phyloP scores from a whole-genome alignment of 1,140 invertebrate genomes.

The Tetragonula clypearis region DNA sequence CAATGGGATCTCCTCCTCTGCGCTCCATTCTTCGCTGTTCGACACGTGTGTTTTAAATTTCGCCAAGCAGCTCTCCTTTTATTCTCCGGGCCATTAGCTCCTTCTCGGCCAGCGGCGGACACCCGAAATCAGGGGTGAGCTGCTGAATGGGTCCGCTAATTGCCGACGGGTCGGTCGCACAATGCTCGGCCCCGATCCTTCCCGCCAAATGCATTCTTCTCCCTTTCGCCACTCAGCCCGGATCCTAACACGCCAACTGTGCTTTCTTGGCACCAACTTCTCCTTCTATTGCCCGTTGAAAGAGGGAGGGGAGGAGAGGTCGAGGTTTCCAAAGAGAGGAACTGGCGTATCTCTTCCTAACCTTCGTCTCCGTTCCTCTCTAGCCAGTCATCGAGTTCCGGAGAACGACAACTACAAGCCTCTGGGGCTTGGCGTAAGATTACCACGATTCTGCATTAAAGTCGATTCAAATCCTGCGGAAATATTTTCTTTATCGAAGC shows the following conservation, averaged over 20 bases:
- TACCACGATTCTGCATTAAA: constrained; percentile 57
- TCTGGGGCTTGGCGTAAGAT: constrained; percentile 38
- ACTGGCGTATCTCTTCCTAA: not conserved
- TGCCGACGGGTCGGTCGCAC: constrained; percentile 65
- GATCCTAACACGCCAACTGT: constrained; percentile 36
- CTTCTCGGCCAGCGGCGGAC: not conserved
- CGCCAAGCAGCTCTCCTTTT: constrained; percentile 35
- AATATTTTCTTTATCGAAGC: constrained; percentile 54
- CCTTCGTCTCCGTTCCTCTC: not conserved
- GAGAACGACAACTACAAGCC: constrained; percentile 14
- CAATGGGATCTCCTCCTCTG: not conserved
- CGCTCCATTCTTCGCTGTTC: not conserved
- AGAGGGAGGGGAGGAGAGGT: not conserved
- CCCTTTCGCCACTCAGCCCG: constrained; percentile 55
- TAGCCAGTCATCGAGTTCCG: not conserved
- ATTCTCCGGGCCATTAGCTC: constrained; percentile 35
- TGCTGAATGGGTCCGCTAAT: constrained; percentile 68
- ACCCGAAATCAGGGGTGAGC: constrained; percentile 35
- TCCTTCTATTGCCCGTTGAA: constrained; percentile 23
- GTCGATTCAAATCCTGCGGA: constrained; percentile 47
- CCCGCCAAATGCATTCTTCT: constrained; percentile 59
- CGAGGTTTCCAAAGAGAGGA: not conserved
- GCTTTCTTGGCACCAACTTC: constrained; percentile 60
- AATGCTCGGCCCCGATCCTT: constrained; percentile 60
- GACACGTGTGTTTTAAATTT: constrained; percentile 66